Base-by-base conservation (phyloP, 2,888 invertebrate genomes). In the Megalurothrips usitatus region DNA sequence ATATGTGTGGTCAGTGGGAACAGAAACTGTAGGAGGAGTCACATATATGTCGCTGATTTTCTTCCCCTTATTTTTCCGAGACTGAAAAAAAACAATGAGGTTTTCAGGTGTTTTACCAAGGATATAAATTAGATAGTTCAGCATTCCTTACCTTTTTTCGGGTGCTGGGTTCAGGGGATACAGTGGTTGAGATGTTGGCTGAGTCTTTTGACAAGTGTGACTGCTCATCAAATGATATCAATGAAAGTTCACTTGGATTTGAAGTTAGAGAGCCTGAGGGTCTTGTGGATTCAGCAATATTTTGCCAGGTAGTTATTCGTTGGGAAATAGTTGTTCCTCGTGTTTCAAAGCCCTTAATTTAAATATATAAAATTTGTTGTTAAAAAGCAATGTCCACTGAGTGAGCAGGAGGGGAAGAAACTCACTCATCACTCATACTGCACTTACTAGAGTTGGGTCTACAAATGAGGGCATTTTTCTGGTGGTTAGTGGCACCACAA, bases 251-350 rank as follows among this genome's bases (percentile, higher is more conserved):
- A 81, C 83, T 83, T 48, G 95, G 95, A 88, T 96, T 93, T 79
- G 92, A 91, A 26, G 92, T 91, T 26, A 95, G 89, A 68, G 90
- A 89, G 80, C 92, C 93, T 80, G 91, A 92, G 81, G 92, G 91
- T 84, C 91, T 90, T 0, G 92, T 93, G 85, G 94, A 92, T 85
- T 94, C 92, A 82, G 93, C 88, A 80, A 97, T 90, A 88, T 96
- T 96, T 85, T 93, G 91, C 94, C 96, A 97, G 48, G 96, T 92
- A 79, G 92, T 92, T 83, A 95, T 89, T 81, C 96, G 91, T 86
- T 94, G 91, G 4, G 95, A 92, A 85, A 97, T 90, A 79, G 90
- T 88, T 1, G 97, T 97, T n/a, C 96, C 96, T 83, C 97, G 91
- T 19, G 97, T 94, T 87, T 96, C 96, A 88, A 97, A 98, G 8